A percentile compares a stretch with the other conserved stretches of the same genome.
These are phyloP conservation scores for Blera fallax DNA, from an alignment of 2,888 invertebrate species.

Conservation along the genomic window DNA sequence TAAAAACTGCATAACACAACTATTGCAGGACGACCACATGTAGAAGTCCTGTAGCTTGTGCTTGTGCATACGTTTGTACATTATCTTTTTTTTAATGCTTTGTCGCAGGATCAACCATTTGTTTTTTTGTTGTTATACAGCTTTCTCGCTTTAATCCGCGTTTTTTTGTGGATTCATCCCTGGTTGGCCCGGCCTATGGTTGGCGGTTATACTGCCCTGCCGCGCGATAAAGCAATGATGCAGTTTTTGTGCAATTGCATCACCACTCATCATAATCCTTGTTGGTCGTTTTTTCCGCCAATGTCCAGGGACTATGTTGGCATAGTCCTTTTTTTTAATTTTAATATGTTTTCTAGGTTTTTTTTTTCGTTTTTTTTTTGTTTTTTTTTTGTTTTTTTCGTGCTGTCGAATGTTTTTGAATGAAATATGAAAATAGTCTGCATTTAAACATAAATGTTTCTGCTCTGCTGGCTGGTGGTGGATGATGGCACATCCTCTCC, in stretches of 20 bases:
- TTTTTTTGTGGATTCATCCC: conserved; percentile 38
- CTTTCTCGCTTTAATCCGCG: conserved; percentile 3
- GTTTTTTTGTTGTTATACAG: not conserved
- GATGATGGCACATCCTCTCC: not conserved
- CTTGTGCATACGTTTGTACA: not conserved
- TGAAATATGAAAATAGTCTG: conserved; percentile 70
- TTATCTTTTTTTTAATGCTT: conserved; percentile 11
- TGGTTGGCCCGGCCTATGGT: conserved; percentile 58
- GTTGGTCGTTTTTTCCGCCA: conserved; percentile 15
- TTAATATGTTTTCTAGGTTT: conserved; percentile 39
- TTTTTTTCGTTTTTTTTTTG: conserved; percentile 40
- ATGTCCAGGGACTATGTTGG: conserved; percentile 60
- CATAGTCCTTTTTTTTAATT: conserved; percentile 37
- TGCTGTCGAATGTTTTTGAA: conserved; percentile 39
- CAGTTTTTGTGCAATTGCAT: conserved; percentile 71
- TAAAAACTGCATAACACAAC: not conserved
- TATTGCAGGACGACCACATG: not conserved
- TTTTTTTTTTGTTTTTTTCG: conserved; percentile 45
- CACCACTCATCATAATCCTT: conserved; percentile 65
- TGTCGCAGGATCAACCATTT: conserved; percentile 57
- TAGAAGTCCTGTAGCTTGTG: not conserved
- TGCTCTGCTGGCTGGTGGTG: not conserved
- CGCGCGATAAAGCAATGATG: conserved; percentile 59
- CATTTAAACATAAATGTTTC: conserved; percentile 64
- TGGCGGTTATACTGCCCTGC: conserved; percentile 12